Conservation (phyloP, 2,797 vertebrate genomes). For the Hyperoplus immaculatus region DNA sequence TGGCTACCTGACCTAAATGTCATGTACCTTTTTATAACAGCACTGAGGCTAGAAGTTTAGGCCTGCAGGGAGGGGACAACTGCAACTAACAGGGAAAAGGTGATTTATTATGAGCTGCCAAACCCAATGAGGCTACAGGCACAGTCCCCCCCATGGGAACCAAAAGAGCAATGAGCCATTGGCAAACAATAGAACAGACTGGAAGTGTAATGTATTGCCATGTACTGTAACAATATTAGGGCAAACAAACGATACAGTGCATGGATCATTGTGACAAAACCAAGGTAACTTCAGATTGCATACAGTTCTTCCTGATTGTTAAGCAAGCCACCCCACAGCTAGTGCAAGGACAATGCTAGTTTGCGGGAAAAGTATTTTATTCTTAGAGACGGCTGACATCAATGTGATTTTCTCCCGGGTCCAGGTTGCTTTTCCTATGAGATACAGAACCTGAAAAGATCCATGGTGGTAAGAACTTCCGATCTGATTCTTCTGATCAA, state of each 20-base stretch:
- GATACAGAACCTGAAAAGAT: too few relatives aligned
- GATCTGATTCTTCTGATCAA: too few relatives aligned
- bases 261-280: slow-evolving; percentile 22
- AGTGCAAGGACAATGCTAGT: not conserved
- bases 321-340: not conserved
- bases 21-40: not conserved
- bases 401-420: too few relatives aligned
- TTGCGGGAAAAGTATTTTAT: not conserved
- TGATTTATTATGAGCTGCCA: slow-evolving; percentile 55
- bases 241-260: slow-evolving; percentile 1
- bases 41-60: slow-evolving; percentile 10
- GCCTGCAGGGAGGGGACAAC: slow-evolving; percentile 30
- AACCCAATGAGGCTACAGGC: slow-evolving; percentile 33
- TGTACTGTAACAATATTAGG: slow-evolving; percentile 31
- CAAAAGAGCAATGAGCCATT: slow-evolving; percentile 44
- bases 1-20: slow-evolving; percentile 7
- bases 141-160: slow-evolving; percentile 10
- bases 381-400: too few relatives aligned
- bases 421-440: too few relatives aligned
- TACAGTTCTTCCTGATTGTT: not conserved
- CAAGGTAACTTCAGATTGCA: not conserved
- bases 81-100: slow-evolving; percentile 29
- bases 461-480: too few relatives aligned
- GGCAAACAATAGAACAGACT: slow-evolving; percentile 24
- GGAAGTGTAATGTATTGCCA: slow-evolving; percentile 27